A percentile compares a stretch with the other conserved stretches of the same genome.
phyloP scores from a whole-genome alignment of 2,888 invertebrate species.

The Sabatieria punctata region DNA sequence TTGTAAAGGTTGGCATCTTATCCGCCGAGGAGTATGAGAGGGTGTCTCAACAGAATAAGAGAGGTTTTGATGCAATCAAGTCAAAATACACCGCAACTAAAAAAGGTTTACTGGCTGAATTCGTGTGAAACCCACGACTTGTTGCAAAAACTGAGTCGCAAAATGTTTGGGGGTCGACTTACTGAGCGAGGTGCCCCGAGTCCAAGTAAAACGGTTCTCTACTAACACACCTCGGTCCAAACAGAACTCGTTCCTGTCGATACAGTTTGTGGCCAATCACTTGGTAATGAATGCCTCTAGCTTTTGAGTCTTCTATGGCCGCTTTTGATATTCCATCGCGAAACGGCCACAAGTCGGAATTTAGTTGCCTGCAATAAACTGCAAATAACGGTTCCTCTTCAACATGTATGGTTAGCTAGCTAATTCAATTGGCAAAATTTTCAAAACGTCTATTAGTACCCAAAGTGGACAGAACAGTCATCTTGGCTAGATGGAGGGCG shows the following conservation, averaged over 20 bases:
- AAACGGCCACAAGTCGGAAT: conserved; percentile 52
- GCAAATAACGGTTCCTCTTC: not conserved
- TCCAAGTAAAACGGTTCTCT: not conserved
- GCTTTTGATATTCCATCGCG: conserved; percentile 49
- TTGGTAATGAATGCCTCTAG: conserved; percentile 60
- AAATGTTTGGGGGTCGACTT: not conserved
- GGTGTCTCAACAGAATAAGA: not conserved
- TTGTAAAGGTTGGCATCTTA: too few relatives aligned
- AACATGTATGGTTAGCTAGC: not conserved
- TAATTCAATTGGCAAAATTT: not conserved
- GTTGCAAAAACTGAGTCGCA: not conserved
- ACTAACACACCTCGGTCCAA: conserved; percentile 48
- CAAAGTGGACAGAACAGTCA: not conserved
- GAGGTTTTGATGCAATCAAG: too few relatives aligned
- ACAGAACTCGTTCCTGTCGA: conserved; percentile 66
- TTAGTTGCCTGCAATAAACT: conserved; percentile 49
- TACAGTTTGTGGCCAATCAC: conserved; percentile 62
- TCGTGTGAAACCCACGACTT: not conserved
- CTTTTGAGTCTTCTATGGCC: conserved; percentile 45
- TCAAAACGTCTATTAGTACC: not conserved
- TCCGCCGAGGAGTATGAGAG: too few relatives aligned
- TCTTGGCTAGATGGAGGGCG: not conserved
- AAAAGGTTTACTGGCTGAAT: too few relatives aligned
- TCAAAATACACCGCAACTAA: too few relatives aligned
- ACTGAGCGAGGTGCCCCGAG: not conserved